These are phyloP conservation scores for Steinernema scapterisci DNA, from an alignment of 2,888 invertebrate genomes.

Conservation along the genomic window DNA sequence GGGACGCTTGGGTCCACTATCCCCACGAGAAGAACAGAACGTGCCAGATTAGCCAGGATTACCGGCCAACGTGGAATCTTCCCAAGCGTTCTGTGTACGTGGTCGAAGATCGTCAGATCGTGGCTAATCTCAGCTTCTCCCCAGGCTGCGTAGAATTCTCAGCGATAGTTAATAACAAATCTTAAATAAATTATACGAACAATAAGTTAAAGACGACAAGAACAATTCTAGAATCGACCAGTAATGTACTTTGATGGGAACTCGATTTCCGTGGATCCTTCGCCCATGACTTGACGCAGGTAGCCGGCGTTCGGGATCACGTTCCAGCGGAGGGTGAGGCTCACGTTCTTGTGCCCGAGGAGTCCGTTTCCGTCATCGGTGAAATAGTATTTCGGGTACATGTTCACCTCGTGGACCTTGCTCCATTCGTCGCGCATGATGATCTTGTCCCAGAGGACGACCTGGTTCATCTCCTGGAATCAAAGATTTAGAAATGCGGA, in stretches of 20 bases:
- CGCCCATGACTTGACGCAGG: conserved; percentile 80
- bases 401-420: conserved; percentile 68
- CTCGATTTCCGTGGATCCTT: conserved; percentile 83
- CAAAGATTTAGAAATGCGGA: too few species aligned
- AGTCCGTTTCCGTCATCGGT: conserved; percentile 99
- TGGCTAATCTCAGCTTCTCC: too few species aligned
- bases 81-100: too few species aligned
- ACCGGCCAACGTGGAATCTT: too few species aligned
- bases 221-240: conserved; percentile 42
- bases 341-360: conserved; percentile 91
- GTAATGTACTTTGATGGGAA: conserved; percentile 87
- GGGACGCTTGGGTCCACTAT: background rate
- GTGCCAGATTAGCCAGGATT: background rate
- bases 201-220: too few species aligned
- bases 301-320: conserved; percentile 97
- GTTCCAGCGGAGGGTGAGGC: conserved; percentile 86
- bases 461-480: conserved; percentile 73
- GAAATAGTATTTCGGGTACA: conserved; percentile 90
- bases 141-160: too few species aligned
- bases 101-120: too few species aligned
- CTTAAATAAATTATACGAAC: too few species aligned
- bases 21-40: background rate
- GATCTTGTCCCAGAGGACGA: conserved; percentile 98
- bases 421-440: conserved; percentile 90
- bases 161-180: too few species aligned